These are phyloP conservation scores for Lacerta viridis DNA, from an alignment of 2,797 vertebrate species.

Conservation along the genomic window DNA sequence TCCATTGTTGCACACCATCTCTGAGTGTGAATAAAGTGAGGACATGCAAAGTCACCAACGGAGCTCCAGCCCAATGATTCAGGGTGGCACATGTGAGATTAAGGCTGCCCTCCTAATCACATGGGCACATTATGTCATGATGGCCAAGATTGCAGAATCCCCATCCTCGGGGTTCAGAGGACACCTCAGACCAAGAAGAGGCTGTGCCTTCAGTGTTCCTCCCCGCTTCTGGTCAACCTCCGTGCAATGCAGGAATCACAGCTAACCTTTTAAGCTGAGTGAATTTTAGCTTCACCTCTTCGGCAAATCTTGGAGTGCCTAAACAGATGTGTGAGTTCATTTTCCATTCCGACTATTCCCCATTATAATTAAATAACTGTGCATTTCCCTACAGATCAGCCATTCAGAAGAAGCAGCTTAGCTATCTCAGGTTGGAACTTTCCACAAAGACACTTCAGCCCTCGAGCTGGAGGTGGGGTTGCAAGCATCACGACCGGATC, in stretches of 20 bases:
- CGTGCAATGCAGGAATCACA: too few species aligned
- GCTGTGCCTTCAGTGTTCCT: too few species aligned
- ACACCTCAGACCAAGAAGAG: too few species aligned
- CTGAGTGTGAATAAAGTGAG: neutral
- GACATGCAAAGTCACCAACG: neutral
- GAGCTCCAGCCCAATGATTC: neutral
- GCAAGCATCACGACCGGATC: too few species aligned
- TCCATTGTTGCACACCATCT: neutral
- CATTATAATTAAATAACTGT: neutral
- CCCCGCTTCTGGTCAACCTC: too few species aligned
- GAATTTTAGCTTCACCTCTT: neutral
- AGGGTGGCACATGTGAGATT: neutral
- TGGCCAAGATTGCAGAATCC: too few species aligned
- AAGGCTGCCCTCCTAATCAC: neutral
- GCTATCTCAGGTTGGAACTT: conserved; percentile 15
- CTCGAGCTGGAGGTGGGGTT: too few species aligned
- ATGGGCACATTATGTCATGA: too few species aligned
- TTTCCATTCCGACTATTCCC: neutral
- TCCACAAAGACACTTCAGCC: neutral
- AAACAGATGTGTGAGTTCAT: neutral
- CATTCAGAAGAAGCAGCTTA: too few species aligned
- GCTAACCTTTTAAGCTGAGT: neutral
- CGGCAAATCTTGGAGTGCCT: neutral
- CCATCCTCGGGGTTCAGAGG: too few species aligned
- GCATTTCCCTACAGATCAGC: neutral